Evolutionary conservation across 2,797 vertebrate species (phyloP).

Genomic region (Xenentodon cancila): DNA sequence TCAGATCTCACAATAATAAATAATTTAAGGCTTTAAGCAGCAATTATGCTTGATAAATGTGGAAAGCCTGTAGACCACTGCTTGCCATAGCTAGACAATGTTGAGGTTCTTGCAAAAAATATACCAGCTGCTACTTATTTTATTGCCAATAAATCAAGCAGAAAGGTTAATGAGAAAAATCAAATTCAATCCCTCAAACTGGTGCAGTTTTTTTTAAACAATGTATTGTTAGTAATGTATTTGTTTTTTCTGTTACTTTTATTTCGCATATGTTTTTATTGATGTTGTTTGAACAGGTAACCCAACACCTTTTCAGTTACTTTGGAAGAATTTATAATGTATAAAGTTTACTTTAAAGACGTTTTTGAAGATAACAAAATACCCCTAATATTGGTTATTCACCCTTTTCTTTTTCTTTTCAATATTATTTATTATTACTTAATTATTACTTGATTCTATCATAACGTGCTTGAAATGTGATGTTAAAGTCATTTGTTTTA

Average conservation of each 20-base stretch:
- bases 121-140: constrained; percentile 72
- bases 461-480: background rate
- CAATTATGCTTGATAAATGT: constrained; percentile 88
- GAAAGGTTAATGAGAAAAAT: constrained; percentile 52
- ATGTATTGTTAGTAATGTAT: constrained; percentile 5
- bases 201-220: constrained; percentile 1
- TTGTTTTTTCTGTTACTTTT: background rate
- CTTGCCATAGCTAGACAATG: constrained; percentile 68
- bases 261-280: no score
- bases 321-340: background rate
- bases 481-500: no score
- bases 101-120: constrained; percentile 71
- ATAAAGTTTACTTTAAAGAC: background rate
- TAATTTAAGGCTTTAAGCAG: constrained; percentile 87
- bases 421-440: no score
- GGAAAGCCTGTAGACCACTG: constrained; percentile 79
- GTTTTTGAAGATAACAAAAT: background rate
- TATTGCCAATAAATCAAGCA: constrained; percentile 58
- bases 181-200: constrained; percentile 23
- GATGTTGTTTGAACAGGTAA: background rate
- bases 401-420: no score
- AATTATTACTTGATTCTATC: background rate
- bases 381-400: background rate
- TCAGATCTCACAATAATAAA: constrained; percentile 89
- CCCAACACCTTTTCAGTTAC: background rate